Evolutionary conservation across 2,113 vertebrate species (phyloP), one percentile per base, ranked within the genome.

Genomic region (Oenanthe melanoleuca): DNA sequence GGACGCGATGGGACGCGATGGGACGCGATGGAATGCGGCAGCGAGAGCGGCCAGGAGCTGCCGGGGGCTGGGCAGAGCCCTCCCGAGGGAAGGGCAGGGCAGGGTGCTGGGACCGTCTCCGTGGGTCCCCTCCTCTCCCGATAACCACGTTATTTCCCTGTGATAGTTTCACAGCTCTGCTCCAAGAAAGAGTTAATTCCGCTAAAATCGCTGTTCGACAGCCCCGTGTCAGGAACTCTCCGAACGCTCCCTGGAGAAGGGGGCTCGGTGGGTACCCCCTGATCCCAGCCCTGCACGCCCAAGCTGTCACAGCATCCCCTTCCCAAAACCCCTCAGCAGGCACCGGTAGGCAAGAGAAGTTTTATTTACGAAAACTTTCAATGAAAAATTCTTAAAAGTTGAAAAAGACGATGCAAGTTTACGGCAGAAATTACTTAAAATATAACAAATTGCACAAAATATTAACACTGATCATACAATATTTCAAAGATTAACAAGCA

Each of bases 391-490:
- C 92, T 96, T 63, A 47, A 33, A 95, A 94, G 95, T 95, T 57
- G 55, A 78, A 92, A 97, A 97, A 93, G 89, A 95, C 88, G 65
- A 92, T 22, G 92, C 88, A 57, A 90, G 34, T 97, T 98, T 97
- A 98, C 53, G 79, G 97, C 24, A 3, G 74, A 88, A 98, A 97
- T 96, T 80, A 97, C 98, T 97, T 96, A 97, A 97, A 98, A 97
- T 95, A 95, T 97, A 98, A 98, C 98, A 92, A 97, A 99, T 98
- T 98, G 98, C 98, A 99, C 98, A 97, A 97, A 97, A 93, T 95
- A 97, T 97, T 97, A 99, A 98, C 98, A 99, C 98, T 98, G 98
- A 96, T 97, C 96, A 88, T 98, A 98, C 97, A 97, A 92, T 93
- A 96, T 97, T 97, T 97, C 78, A 59, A 97, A 80, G 97, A 96